These are phyloP conservation scores for Eulemur mongoz DNA, from an alignment of 2,797 vertebrate species.

Conservation along the genomic window DNA sequence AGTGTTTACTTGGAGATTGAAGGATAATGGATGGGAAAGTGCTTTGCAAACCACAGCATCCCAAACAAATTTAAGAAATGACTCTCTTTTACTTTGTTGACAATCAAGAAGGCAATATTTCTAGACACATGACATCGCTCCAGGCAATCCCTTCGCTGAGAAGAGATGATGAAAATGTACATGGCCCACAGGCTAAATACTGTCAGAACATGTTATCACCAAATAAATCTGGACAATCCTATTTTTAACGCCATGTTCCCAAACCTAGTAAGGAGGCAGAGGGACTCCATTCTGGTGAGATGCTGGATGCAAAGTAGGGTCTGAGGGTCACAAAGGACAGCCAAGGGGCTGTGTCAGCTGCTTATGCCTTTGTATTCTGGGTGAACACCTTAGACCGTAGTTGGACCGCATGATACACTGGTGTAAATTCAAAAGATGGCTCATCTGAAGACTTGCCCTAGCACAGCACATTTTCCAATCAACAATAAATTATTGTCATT, in stretches of 20 bases:
- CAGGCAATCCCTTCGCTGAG: slow-evolving; percentile 42
- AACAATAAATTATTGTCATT: slow-evolving; percentile 35
- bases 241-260: slow-evolving; percentile 56
- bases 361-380: neutral
- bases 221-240: slow-evolving; percentile 57
- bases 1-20: slow-evolving; percentile 41
- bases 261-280: slow-evolving; percentile 53
- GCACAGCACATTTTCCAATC: slow-evolving; percentile 26
- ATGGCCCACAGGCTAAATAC: slow-evolving; percentile 67
- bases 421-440: neutral
- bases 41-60: slow-evolving; percentile 43
- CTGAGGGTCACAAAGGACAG: slow-evolving; percentile 17
- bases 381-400: neutral
- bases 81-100: slow-evolving; percentile 52
- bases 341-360: neutral
- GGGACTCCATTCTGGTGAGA: slow-evolving; percentile 10
- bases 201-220: slow-evolving; percentile 62
- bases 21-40: slow-evolving; percentile 41
- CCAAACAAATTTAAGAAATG: slow-evolving; percentile 60
- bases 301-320: neutral
- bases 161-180: slow-evolving; percentile 62
- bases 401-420: neutral
- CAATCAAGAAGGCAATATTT: slow-evolving; percentile 55
- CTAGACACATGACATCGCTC: slow-evolving; percentile 58
- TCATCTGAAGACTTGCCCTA: slow-evolving; percentile 15